Percentiles rank a stretch among this genome's conserved stretches.
These are phyloP conservation scores for Archilochus colubris DNA, from an alignment of 2,113 vertebrate species.

Conservation along the genomic window DNA sequence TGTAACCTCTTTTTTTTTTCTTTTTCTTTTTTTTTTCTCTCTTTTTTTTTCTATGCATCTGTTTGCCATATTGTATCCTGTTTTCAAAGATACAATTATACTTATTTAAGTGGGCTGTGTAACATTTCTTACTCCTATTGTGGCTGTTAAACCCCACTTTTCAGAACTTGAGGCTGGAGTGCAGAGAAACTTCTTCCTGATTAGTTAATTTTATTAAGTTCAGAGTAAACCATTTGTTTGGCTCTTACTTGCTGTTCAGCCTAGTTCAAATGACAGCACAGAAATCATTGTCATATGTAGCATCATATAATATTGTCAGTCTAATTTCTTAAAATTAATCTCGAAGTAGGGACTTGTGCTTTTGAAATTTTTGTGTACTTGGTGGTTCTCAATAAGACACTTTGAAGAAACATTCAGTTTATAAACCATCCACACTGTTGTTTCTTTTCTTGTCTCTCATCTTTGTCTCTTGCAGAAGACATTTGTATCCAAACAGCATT, in stretches of 20 bases:
- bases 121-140: background rate
- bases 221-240: background rate
- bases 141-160: background rate
- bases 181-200: background rate
- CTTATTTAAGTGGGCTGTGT: background rate
- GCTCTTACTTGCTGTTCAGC: background rate
- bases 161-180: background rate
- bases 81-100: slow-evolving; percentile 38
- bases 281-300: background rate
- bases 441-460: background rate
- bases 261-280: background rate
- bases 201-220: background rate
- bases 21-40: no score
- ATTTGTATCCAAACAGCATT: background rate
- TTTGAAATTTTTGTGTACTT: background rate
- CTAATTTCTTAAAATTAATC: background rate
- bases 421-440: background rate
- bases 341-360: background rate
- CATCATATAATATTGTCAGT: background rate
- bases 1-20: background rate
- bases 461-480: background rate
- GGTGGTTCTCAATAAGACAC: background rate
- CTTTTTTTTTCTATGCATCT: background rate
- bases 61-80: slow-evolving; percentile 67
- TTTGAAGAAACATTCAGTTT: background rate